phyloP scores from a whole-genome alignment of 2,797 vertebrate species.

The Malacoraja senta region DNA sequence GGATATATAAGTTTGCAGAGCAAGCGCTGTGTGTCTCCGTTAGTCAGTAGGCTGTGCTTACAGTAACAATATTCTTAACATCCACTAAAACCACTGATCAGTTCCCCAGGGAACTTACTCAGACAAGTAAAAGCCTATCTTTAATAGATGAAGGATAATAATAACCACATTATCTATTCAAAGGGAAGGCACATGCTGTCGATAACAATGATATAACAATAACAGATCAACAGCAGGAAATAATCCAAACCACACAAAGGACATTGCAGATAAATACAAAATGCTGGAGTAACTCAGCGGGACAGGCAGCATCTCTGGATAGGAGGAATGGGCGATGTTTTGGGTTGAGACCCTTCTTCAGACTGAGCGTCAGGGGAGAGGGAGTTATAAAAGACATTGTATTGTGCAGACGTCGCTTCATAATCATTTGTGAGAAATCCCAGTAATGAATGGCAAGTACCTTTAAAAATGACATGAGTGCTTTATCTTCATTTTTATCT shows the following conservation, averaged over 20 bases:
- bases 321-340: too few relatives aligned
- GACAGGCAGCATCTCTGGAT: too few relatives aligned
- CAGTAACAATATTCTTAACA: conserved; percentile 1
- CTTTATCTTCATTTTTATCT: neutral
- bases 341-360: too few relatives aligned
- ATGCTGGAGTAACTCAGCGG: too few relatives aligned
- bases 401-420: neutral
- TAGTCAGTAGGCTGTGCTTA: neutral
- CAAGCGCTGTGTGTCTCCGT: neutral
- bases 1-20: neutral
- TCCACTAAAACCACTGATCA: conserved; percentile 29
- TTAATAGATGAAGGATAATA: neutral
- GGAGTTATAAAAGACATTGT: neutral
- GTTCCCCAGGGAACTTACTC: conserved; percentile 27
- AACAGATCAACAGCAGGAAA: neutral
- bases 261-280: neutral
- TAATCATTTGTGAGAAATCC: neutral
- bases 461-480: neutral
- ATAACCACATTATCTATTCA: conserved; percentile 23
- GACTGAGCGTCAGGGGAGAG: too few relatives aligned
- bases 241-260: neutral
- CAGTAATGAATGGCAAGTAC: neutral
- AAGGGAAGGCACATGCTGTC: neutral
- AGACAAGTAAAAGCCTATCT: conserved; percentile 25
- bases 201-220: neutral